phyloP scores from a whole-genome alignment of 2,113 vertebrate species.

The Ranitomeya imitator region DNA sequence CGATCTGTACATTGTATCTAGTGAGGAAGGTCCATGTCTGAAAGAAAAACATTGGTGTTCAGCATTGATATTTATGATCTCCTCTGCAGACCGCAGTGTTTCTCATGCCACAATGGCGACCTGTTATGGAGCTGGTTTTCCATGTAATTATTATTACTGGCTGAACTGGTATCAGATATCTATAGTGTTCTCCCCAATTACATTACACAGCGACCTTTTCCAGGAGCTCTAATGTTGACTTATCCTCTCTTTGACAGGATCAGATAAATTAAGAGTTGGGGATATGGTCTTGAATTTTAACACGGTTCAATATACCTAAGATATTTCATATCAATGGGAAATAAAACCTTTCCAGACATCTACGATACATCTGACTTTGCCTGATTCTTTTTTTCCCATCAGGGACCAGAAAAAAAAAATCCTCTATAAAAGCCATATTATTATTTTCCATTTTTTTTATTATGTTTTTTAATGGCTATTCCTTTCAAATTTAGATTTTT shows the following conservation, averaged over 20 bases:
- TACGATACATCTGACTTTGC: constrained; percentile 59
- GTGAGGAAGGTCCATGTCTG: background rate
- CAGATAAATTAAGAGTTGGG: constrained; percentile 57
- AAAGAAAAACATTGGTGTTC: background rate
- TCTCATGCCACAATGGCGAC: background rate
- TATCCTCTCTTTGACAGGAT: constrained; percentile 60
- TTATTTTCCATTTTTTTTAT: constrained; percentile 56
- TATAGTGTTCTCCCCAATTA: constrained; percentile 63
- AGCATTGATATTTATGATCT: background rate
- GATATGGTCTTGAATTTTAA: constrained; percentile 60
- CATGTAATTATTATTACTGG: background rate
- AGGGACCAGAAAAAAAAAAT: constrained; percentile 63
- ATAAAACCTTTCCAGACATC: constrained; percentile 32
- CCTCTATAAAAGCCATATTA: constrained; percentile 62
- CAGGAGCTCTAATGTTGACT: constrained; percentile 46
- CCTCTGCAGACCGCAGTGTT: background rate
- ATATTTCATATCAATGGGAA: constrained; percentile 52
- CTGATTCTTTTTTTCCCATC: constrained; percentile 54
- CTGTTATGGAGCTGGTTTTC: background rate
- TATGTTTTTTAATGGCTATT: constrained; percentile 30
- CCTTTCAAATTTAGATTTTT: background rate
- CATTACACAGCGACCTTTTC: constrained; percentile 66
- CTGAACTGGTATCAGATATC: constrained; percentile 4
- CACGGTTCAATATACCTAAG: constrained; percentile 46
- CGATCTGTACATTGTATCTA: background rate